Base-by-base conservation (phyloP, 2,113 vertebrate genomes). In the Pterocles gutturalis region DNA sequence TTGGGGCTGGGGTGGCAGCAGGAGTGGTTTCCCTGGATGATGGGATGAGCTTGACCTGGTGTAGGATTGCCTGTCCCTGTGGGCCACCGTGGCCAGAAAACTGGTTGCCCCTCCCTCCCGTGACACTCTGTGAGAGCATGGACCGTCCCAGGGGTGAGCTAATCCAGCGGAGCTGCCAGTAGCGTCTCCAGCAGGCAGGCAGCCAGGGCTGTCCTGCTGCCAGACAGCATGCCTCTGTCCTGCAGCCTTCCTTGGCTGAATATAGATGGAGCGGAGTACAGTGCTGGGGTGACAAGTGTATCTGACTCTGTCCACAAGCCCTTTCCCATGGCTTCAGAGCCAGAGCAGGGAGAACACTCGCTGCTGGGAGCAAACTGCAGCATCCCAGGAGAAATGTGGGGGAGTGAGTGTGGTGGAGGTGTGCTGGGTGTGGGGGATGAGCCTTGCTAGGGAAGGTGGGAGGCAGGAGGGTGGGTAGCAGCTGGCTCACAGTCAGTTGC, bases 141-240 rank as follows among this genome's bases (percentile, higher is more conserved):
- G 79, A 57, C n/a, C 0, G 54, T 97, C 96, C 94, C 87, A 78
- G 91, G 91, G 83, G 93, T 95, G 96, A 94, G 93, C 92, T 96
- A 93, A 96, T 95, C 91, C 85, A 31, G 93, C 19, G 6, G 92
- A 95, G 93, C 95, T 95, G 96, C 93, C 96, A 93, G 90, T 71
- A 95, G 4, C 89, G 73, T 91, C 93, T 95, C 91, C 91, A 93
- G 81, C 65, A 82, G 93, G 96, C 96, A 95, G 62, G 41, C 87
- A 88, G 96, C 90, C 95, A 97, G 91, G 57, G 49, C 87, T 91
- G 93, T 91, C 62, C 84, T 0, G 0, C 91, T 89, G 96, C 96
- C 96, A 96, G 87, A 31, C 93, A 85, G 91, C 10, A 4, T 0
- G 36, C 84, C 81, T 87, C 57, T 8, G 66, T 61, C 94, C 84